Evolutionary conservation across 2,797 vertebrate genomes (phyloP), one percentile per base, ranked within the genome.

Genomic region (Remorina albescens): DNA sequence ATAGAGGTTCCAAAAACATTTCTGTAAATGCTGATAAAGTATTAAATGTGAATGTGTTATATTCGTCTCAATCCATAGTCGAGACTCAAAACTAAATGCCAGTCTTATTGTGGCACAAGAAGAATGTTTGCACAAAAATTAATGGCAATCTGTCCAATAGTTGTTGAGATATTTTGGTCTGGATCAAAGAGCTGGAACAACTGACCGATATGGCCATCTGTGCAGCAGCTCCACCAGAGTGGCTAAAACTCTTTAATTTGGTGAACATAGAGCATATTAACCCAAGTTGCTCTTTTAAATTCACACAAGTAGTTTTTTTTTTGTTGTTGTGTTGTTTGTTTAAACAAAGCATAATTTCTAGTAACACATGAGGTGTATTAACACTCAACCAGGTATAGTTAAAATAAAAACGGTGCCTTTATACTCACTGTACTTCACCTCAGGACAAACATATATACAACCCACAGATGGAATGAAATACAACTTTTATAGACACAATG

Each of bases 341-440:
- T 50, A 30, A 30, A 30, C 25, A 37, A 26, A 12, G 2, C 37
- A 63, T 55, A 36, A 26, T 41, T 23, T 50, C 51, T 44, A 39
- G 26, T 49, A 23, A 23, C 41, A 55, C 28, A 2, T 6, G n/a
- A 21, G 7, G n/a, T 42, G 34, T 42, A 16, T 42, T 26, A 39
- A 74, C 44, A 25, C 26, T 26, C 63, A 6, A 58, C 3, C 18
- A 32, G 4, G 8, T 6, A 47, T 11, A 25, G 4, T 26, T 9
- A 46, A 50, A 25, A 44, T 21, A 44, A 65, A 16, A 30, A n/a
- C n/a, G n/a, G n/a, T n/a, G n/a, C n/a, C 15, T 47, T 25, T 32
- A 54, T 26, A 50, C 60, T 39, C 30, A 60, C 65, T 50, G 28
- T 39, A 32, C 21, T n/a, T 59, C n/a, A n/a, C n/a, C 18, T 36